phyloP scores from a whole-genome alignment of 2,113 vertebrate genomes.

The Sisor rabdophorus region DNA sequence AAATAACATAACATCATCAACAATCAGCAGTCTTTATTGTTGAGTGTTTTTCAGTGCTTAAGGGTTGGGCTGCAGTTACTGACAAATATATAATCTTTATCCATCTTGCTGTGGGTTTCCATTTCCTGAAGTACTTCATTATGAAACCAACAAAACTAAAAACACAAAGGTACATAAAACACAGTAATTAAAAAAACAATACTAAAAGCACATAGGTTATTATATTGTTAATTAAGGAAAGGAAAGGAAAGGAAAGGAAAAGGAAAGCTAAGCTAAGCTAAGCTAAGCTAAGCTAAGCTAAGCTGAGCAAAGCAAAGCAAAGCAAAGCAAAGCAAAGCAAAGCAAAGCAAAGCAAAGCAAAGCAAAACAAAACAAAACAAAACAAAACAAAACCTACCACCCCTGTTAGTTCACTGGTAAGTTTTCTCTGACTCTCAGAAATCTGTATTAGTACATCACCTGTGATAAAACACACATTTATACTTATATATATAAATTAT shows the following conservation, averaged over 20 bases:
- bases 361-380: background rate
- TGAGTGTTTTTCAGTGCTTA: background rate
- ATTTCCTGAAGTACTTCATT: constrained; percentile 83
- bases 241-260: too few relatives aligned
- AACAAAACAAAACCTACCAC: constrained; percentile 71
- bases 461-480: constrained; percentile 49
- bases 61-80: constrained; percentile 57
- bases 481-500: background rate
- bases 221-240: too few relatives aligned
- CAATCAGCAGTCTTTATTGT: background rate
- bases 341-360: background rate
- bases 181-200: background rate
- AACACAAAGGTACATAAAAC: constrained; percentile 6
- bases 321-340: too few relatives aligned
- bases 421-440: constrained; percentile 76
- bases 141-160: constrained; percentile 82
- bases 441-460: constrained; percentile 89
- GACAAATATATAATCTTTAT: constrained; percentile 84
- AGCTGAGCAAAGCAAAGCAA: too few relatives aligned
- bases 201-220: too few relatives aligned
- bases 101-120: constrained; percentile 83
- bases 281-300: too few relatives aligned
- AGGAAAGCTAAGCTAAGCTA: too few relatives aligned
- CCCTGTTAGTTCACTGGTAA: constrained; percentile 80
- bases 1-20: constrained; percentile 23